Conservation (phyloP, 2,113 vertebrate species). For the Crocuta crocuta region DNA sequence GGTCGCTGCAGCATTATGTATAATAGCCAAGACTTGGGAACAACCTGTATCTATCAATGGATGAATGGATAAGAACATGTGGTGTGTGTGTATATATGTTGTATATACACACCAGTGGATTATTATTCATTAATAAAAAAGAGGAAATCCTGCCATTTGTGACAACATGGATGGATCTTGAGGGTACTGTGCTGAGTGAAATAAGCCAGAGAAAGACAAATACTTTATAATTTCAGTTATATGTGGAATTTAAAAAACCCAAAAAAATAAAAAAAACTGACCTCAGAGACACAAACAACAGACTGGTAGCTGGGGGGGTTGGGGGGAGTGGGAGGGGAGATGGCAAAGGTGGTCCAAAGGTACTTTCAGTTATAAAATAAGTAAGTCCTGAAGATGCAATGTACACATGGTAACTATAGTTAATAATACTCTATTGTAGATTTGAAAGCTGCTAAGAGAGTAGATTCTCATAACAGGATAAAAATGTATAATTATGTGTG, state of each 20-base stretch:
- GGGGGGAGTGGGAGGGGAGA: background rate
- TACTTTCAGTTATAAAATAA: background rate
- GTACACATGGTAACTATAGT: background rate
- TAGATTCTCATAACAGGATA: background rate
- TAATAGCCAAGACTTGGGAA: background rate
- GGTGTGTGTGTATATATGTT: background rate
- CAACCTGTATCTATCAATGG: background rate
- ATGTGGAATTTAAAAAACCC: background rate
- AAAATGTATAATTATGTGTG: background rate
- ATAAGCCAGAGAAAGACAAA: background rate
- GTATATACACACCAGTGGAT: background rate
- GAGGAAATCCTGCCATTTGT: background rate
- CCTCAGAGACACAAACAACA: background rate
- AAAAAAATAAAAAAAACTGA: background rate
- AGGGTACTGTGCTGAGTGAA: background rate
- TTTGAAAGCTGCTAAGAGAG: background rate
- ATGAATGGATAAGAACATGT: background rate
- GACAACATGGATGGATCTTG: background rate
- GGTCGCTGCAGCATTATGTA: background rate
- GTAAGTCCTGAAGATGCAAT: background rate
- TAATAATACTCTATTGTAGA: background rate
- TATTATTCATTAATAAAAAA: background rate
- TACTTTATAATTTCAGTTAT: background rate
- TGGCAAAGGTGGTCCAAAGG: background rate
- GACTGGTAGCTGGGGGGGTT: background rate